phyloP scores from a whole-genome alignment of 2,797 vertebrate genomes.

The Pitangus sulphuratus region DNA sequence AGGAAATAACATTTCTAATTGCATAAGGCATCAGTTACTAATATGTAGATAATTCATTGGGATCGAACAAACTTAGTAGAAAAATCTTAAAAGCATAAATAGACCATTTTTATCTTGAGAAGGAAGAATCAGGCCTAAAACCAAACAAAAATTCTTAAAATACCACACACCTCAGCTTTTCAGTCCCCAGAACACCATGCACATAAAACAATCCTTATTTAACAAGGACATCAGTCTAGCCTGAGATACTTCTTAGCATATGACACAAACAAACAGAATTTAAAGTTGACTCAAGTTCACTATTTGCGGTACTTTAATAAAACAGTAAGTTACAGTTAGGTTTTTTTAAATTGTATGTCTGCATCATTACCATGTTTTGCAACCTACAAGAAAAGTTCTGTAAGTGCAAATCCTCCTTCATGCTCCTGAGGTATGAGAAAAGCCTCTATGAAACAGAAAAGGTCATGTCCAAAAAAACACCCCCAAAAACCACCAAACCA shows the following conservation, averaged over 20 bases:
- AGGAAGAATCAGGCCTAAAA: not conserved
- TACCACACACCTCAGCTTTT: not conserved
- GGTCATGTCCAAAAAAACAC: not conserved
- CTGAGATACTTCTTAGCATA: not conserved
- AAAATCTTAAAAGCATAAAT: not conserved
- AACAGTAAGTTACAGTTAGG: not conserved
- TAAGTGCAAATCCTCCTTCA: not conserved
- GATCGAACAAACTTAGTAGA: not conserved
- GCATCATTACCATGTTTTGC: not conserved
- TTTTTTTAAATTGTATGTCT: not conserved
- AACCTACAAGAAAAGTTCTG: not conserved
- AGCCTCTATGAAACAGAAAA: not conserved
- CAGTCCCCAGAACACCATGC: not conserved
- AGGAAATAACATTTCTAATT: not conserved
- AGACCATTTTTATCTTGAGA: not conserved
- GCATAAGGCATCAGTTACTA: slow-evolving; percentile 31
- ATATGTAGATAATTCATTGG: not conserved
- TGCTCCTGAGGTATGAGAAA: not conserved
- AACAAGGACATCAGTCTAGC: not conserved
- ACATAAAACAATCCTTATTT: not conserved
- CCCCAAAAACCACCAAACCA: not conserved
- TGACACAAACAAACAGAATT: not conserved
- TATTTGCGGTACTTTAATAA: not conserved
- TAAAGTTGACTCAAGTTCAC: not conserved
- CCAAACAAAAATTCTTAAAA: not conserved